These are phyloP conservation scores for Gymnogyps californianus DNA, from an alignment of 2,113 vertebrate species.

Conservation along the genomic window DNA sequence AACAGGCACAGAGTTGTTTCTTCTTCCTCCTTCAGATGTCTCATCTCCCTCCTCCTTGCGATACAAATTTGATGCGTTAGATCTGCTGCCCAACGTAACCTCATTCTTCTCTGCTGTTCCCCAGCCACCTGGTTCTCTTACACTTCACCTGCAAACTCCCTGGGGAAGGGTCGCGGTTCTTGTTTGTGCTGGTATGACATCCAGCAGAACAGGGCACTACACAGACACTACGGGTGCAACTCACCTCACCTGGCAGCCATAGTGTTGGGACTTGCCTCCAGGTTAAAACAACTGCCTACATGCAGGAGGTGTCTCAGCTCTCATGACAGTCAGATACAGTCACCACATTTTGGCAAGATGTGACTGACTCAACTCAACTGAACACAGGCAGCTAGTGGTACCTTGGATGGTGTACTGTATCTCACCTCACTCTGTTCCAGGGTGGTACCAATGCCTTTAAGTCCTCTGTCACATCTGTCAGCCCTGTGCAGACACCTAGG, in stretches of 20 bases:
- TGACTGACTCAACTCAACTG: not conserved
- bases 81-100: not conserved
- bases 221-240: rapidly evolving
- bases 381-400: not conserved
- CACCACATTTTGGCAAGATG: not conserved
- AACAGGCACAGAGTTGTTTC: not conserved
- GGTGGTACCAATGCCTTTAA: not conserved
- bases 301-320: not conserved
- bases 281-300: not conserved
- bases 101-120: not conserved
- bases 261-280: not conserved
- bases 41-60: not conserved
- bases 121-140: not conserved
- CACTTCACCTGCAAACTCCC: not conserved
- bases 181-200: not conserved
- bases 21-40: not conserved
- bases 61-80: not conserved
- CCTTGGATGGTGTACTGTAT: not conserved
- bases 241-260: not conserved
- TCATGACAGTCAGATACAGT: not conserved
- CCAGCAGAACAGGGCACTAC: not conserved
- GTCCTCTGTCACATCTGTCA: not conserved
- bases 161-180: not conserved
- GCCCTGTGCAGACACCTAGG: not conserved
- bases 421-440: not conserved